These are phyloP conservation scores for Parapristionchus giblindavisi DNA, from an alignment of 2,888 invertebrate genomes.

Conservation along the genomic window DNA sequence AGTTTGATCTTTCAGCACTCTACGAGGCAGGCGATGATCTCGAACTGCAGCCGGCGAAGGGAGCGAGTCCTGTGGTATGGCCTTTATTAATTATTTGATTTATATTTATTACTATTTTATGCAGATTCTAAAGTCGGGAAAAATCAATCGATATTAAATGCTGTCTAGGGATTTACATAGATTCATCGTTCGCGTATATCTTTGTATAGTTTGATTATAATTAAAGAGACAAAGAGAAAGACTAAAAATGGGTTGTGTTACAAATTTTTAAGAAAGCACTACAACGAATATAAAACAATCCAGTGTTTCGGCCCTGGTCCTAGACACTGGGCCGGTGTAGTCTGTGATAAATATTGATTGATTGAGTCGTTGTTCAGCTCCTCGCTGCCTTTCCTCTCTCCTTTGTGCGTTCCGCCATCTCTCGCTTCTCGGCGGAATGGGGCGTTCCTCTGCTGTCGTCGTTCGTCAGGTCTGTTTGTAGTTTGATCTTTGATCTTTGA, in stretches of 20 bases:
- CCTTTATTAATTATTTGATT: neutral
- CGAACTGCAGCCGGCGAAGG: conserved; percentile 1
- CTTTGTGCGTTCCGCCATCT: conserved; percentile 48
- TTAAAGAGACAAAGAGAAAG: no score
- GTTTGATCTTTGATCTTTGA: conserved; percentile 1
- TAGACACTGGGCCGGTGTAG: no score
- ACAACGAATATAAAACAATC: no score
- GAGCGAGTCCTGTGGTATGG: conserved; percentile 31
- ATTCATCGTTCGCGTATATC: no score
- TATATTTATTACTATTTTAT: neutral
- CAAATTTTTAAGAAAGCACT: no score
- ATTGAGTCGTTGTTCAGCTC: no score
- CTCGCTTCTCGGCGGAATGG: conserved; percentile 52
- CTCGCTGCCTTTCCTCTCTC: conserved; percentile 48
- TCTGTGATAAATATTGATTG: no score
- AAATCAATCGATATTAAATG: no score
- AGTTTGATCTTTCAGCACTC: conserved; percentile 25
- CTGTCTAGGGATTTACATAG: no score
- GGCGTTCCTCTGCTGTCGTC: conserved; percentile 55
- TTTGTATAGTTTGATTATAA: no score
- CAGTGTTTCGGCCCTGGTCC: neutral
- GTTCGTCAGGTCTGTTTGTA: conserved; percentile 43
- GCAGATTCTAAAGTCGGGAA: neutral
- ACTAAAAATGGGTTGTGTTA: no score
- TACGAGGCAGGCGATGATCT: conserved; percentile 52